Base-by-base conservation (phyloP, 2,797 vertebrate genomes). In the Pseudochaenichthys georgianus region DNA sequence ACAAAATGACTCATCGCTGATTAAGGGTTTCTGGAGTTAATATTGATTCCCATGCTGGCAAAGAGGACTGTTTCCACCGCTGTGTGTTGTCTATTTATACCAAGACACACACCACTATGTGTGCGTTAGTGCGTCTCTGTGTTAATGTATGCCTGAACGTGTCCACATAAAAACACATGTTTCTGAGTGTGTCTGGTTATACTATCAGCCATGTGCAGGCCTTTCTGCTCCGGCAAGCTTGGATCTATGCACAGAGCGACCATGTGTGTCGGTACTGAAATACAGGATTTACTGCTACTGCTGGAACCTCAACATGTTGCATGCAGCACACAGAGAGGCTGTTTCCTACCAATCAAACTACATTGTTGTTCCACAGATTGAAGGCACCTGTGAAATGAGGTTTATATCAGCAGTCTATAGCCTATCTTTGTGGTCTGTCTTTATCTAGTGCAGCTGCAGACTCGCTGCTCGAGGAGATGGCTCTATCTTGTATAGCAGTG, bases 271-370 rank as follows among this genome's bases (percentile, higher is more conserved):
- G 9, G 60, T 66, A 52, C 46, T 52, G 69, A 85, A 82, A 80
- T 68, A 71, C 58, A 75, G 72, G 81, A 91, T 92, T 92, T 87
- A 89, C 70, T 71, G 68, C 73, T 21, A 42, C 59, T 62, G 65
- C 70, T 72, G 61, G 77, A 62, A 46, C 68, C 31, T 60, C 42
- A 59, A 77, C 62, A 67, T 54, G 64, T 79, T 68, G n/a, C 50
- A 55, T n/a, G 21, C 69, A 53, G n/a, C 70, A 58, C 55, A 53
- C 3, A 19, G 52, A 5, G 13, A 57, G 9, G 69, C 58, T 34
- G 64, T 79, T 68, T 81, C 75, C 74, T 57, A 75, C 17, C 80
- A 84, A 68, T 86, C 80, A 72, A 72, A 79, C 89, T 85, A 66
- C 53, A 73, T 69, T 91, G 52, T 80, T 80, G 73, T 75, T 83